Evolutionary conservation across 2,797 vertebrate genomes (phyloP).

Genomic region (Aotus griseimembra): DNA sequence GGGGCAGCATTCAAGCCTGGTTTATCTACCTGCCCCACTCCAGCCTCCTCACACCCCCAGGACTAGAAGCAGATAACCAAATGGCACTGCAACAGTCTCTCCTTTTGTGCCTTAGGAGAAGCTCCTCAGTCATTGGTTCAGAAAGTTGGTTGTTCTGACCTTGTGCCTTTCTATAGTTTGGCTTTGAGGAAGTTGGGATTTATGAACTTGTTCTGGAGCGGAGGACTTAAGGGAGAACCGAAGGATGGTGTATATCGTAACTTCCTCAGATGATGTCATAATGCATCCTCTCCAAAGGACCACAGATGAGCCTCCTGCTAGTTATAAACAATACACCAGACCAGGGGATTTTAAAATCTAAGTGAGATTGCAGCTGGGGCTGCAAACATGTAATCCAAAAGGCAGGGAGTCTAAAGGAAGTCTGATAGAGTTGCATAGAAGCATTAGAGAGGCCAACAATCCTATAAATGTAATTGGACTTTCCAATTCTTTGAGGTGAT

Average conservation of each 20-base stretch:
- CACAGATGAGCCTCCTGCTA: constrained; percentile 18
- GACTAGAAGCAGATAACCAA: neutral
- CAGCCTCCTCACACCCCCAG: neutral
- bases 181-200: constrained; percentile 4
- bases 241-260: neutral
- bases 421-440: neutral
- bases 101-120: neutral
- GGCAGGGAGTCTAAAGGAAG: neutral
- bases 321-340: constrained; percentile 63
- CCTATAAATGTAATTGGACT: neutral
- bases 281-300: constrained; percentile 28
- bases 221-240: constrained; percentile 36
- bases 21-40: neutral
- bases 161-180: neutral
- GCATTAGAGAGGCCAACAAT: neutral
- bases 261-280: constrained; percentile 57
- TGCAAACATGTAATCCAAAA: neutral
- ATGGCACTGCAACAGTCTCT: accelerated
- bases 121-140: neutral
- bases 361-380: constrained; percentile 23
- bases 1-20: too few relatives aligned
- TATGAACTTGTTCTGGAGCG: constrained; percentile 37
- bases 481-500: neutral
- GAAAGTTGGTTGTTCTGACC: constrained; percentile 13
- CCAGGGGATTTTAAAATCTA: constrained; percentile 56